Conservation (phyloP, 53 echinoderm and acorn worm species). For the Arbacia lixula region DNA sequence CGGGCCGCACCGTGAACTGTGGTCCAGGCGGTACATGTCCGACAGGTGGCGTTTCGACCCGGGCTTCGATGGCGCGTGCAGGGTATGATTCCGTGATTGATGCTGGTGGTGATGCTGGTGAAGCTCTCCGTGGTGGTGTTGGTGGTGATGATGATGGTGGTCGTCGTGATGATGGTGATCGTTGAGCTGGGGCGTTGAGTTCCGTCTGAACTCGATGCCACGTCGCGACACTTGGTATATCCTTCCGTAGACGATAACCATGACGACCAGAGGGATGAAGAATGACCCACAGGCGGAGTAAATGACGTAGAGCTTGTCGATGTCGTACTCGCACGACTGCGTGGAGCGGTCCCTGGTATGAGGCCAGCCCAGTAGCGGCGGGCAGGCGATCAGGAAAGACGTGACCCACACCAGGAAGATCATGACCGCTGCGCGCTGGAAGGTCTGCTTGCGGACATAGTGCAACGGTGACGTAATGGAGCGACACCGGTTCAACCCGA, state of each 20-base stretch:
- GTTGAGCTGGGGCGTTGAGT: conserved; percentile 36
- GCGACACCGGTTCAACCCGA: conserved; percentile 79
- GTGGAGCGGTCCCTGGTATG: conserved; percentile 27
- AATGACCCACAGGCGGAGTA: conserved; percentile 81
- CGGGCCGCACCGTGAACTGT: conserved; percentile 25
- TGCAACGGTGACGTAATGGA: conserved; percentile 74
- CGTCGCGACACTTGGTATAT: conserved; percentile 72
- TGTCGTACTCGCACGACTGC: conserved; percentile 69
- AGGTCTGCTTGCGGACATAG: conserved; percentile 67
- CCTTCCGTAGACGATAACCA: conserved; percentile 69
- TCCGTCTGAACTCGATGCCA: conserved; percentile 66
- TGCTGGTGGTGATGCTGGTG: neutral
- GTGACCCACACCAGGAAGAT: conserved; percentile 69
- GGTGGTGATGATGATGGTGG: neutral
- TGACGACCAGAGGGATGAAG: conserved; percentile 79
- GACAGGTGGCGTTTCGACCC: conserved; percentile 7
- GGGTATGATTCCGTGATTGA: conserved; percentile 19
- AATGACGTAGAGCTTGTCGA: conserved; percentile 71
- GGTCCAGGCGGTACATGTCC: conserved; percentile 20
- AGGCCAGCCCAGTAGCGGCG: conserved; percentile 87
- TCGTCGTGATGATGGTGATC: conserved; percentile 1
- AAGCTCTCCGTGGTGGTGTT: neutral
- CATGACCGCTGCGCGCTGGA: conserved; percentile 61
- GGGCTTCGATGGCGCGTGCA: neutral
- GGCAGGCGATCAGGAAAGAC: conserved; percentile 81